Percentiles rank a stretch among this genome's conserved stretches.
phyloP scores from a whole-genome alignment of 1,140 invertebrate species.

The Harpegnathos saltator region DNA sequence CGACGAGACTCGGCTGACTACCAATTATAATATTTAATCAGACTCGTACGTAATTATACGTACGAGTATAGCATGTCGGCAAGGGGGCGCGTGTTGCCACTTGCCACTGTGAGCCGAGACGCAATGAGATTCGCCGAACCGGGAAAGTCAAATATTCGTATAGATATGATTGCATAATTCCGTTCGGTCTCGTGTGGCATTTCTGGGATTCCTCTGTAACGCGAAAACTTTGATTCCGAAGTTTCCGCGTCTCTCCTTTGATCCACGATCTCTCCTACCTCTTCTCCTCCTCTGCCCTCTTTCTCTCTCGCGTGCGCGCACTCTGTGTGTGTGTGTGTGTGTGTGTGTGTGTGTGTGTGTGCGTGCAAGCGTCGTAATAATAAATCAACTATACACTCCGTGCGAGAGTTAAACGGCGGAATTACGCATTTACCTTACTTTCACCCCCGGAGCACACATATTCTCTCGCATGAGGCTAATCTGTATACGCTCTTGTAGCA shows the following conservation, averaged over 20 bases:
- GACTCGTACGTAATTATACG: constrained; percentile 68
- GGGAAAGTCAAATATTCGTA: constrained; percentile 66
- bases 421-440: constrained; percentile 22
- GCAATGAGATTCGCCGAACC: constrained; percentile 54
- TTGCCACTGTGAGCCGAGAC: constrained; percentile 13
- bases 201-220: constrained; percentile 44
- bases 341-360: not conserved
- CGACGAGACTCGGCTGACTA: constrained; percentile 63
- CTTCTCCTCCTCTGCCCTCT: not conserved
- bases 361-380: constrained; percentile 23
- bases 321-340: not conserved
- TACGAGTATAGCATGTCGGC: constrained; percentile 3
- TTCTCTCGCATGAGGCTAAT: constrained; percentile 4
- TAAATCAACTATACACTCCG: constrained; percentile 24
- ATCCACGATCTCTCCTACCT: not conserved
- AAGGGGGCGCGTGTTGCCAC: no score
- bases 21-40: constrained; percentile 76
- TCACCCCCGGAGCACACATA: not conserved
- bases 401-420: not conserved
- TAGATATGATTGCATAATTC: constrained; percentile 65
- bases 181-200: constrained; percentile 11
- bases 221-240: constrained; percentile 40
- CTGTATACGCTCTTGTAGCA: not conserved
- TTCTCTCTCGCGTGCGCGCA: not conserved
- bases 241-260: not conserved